Base-by-base conservation (phyloP, 2,113 vertebrate genomes). In the Sceloporus undulatus region DNA sequence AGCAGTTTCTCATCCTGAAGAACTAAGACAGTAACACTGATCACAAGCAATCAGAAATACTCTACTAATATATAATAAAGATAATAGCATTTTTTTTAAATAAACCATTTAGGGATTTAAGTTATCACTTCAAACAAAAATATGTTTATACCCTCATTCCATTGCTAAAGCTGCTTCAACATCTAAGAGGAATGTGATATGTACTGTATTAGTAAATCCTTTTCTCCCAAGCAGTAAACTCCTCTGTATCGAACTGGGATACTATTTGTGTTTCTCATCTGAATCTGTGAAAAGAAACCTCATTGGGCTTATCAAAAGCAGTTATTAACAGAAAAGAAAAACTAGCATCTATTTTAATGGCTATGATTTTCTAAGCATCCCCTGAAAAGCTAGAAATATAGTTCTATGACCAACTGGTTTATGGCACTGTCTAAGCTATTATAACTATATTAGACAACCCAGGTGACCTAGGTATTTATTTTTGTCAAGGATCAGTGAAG, bases 401-500 rank as follows among this genome's bases (percentile, higher is more conserved):
- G 94, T 95, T 95, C 87, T 4, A 5, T 88, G 92, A 97, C 95
- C 91, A 92, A 94, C 84, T 95, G 97, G 97, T 96, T 95, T 93
- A 96, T 94, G 86, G 90, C 91, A 88, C 94, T 96, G 94, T 95
- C 94, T 81, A 82, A 91, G 87, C 89, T 91, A 94, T 93, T 92
- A 91, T 94, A 94, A 95, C 91, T 95, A 95, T 96, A 95, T 95
- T 93, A 95, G 94, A 89, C 23, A 16, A 94, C 96, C 91, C 90
- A 94, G 96, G 96, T 96, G 97, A 98, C 96, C 96, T 95, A 95
- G 96, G 97, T 95, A 89, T 90, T 89, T 94, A 79, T 89, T 88
- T 91, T 94, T 95, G 94, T 97, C 97, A 97, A 95, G 95, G 96
- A 96, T 94, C 96, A 96, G 92, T 77, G 71, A 92, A 96, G 95